Evolutionary conservation across 2,888 invertebrate species (phyloP).

Genomic region (Chrysolina americana): DNA sequence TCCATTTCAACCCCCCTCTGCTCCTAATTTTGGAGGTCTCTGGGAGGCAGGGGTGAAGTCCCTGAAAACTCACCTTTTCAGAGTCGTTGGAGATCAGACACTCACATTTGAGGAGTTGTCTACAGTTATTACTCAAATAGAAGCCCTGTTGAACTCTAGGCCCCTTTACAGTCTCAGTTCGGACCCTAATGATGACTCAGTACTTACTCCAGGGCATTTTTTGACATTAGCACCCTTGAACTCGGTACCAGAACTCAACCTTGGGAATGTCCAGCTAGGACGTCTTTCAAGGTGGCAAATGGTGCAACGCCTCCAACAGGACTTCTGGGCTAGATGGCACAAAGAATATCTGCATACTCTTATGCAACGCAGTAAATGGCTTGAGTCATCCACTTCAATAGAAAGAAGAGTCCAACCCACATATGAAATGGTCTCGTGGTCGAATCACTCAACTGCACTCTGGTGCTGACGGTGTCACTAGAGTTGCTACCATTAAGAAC

Average conservation of each 20-base stretch:
- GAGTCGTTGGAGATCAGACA: conserved; percentile 24
- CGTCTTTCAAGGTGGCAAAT: conserved; percentile 32
- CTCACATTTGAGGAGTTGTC: conserved; percentile 27
- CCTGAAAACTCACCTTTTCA: conserved; percentile 14
- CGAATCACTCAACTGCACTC: too few species aligned
- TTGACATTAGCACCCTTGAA: conserved; percentile 7
- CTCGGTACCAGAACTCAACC: conserved; percentile 7
- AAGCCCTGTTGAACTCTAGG: conserved; percentile 24
- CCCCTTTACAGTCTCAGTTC: conserved; percentile 27
- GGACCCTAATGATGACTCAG: conserved; percentile 38
- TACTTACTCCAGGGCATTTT: conserved; percentile 35
- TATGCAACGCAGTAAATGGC: conserved; percentile 12
- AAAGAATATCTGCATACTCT: conserved; percentile 33
- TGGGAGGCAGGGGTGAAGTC: conserved; percentile 35
- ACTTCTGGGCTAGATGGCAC: conserved; percentile 34
- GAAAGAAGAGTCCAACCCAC: not conserved
- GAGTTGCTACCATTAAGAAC: too few species aligned
- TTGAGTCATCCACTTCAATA: conserved; percentile 9
- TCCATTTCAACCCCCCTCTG: conserved; percentile 28
- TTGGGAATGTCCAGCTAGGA: conserved; percentile 22
- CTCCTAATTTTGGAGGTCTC: conserved; percentile 31
- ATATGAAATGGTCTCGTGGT: too few species aligned
- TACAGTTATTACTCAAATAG: conserved; percentile 27
- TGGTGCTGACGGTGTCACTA: too few species aligned
- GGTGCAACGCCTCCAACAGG: conserved; percentile 38